These are phyloP conservation scores for Salpingus planirostris DNA, from an alignment of 2,888 invertebrate species.

Conservation along the genomic window DNA sequence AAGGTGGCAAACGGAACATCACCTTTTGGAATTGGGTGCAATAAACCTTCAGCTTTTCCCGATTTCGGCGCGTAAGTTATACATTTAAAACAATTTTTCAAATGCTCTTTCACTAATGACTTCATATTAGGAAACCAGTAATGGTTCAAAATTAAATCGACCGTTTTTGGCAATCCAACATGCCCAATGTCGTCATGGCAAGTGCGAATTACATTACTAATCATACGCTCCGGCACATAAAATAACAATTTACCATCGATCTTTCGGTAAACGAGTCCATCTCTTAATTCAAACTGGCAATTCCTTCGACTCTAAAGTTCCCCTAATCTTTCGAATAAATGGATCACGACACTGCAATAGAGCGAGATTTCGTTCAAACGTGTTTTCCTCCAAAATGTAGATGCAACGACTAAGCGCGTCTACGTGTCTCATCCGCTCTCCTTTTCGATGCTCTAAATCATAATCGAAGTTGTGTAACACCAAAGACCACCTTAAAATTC, in stretches of 20 bases:
- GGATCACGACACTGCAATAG: too few relatives aligned
- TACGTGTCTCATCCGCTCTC: conserved; percentile 23
- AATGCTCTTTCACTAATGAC: background rate
- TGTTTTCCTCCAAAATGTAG: too few relatives aligned
- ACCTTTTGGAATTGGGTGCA: conserved; percentile 2
- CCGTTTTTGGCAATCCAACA: conserved; percentile 4
- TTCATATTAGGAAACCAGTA: conserved; percentile 2
- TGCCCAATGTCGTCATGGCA: conserved; percentile 10
- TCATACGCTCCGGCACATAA: conserved; percentile 20
- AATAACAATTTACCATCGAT: conserved; percentile 9
- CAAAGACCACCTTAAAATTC: conserved; percentile 25
- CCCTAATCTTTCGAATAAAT: too few relatives aligned
- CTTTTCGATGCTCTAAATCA: conserved; percentile 14
- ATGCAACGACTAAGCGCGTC: conserved; percentile 26
- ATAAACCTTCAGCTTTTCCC: background rate
- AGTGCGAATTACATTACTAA: conserved; percentile 4
- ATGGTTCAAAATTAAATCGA: background rate
- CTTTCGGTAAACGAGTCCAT: conserved; percentile 20
- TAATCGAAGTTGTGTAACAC: conserved; percentile 19
- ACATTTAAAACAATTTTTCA: conserved; percentile 1
- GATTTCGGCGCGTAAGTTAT: background rate
- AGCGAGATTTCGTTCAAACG: too few relatives aligned
- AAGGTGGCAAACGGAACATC: background rate
- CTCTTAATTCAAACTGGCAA: conserved; percentile 19
- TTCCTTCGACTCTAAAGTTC: too few relatives aligned